phyloP scores from a whole-genome alignment of 2,113 vertebrate genomes.

The Halcyon malimbica region DNA sequence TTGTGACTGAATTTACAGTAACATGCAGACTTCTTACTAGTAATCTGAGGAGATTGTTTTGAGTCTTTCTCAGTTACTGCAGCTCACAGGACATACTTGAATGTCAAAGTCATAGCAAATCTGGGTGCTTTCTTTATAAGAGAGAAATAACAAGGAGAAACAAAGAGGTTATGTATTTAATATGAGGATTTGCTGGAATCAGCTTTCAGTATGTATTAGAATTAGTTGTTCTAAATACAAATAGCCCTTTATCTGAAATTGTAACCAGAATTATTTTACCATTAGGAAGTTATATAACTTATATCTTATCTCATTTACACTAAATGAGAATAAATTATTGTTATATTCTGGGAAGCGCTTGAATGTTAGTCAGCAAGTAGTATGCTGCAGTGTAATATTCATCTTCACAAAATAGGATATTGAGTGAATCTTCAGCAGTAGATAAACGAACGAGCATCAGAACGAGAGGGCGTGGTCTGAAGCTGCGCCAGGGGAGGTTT shows the following conservation, averaged over 20 bases:
- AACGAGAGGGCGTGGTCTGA: too few relatives aligned
- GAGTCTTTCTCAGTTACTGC: background rate
- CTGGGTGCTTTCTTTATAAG: background rate
- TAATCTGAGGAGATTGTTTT: background rate
- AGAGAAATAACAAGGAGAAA: background rate
- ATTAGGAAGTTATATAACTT: background rate
- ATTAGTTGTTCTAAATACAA: constrained; percentile 1
- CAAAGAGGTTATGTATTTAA: background rate
- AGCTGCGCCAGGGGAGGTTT: too few relatives aligned
- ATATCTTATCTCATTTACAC: background rate
- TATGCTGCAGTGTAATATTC: background rate
- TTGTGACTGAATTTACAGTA: background rate
- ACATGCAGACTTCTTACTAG: background rate
- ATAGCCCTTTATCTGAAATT: background rate
- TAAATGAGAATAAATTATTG: background rate
- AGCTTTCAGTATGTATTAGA: background rate
- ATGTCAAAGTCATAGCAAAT: background rate
- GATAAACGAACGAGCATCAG: too few relatives aligned
- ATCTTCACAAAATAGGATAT: background rate
- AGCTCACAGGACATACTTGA: background rate
- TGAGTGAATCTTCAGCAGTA: background rate
- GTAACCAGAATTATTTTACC: background rate
- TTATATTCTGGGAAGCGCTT: background rate
- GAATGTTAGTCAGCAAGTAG: background rate
- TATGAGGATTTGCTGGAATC: background rate